Base-by-base conservation (phyloP, 2,888 invertebrate species). In the Drosophila kuntzei region DNA sequence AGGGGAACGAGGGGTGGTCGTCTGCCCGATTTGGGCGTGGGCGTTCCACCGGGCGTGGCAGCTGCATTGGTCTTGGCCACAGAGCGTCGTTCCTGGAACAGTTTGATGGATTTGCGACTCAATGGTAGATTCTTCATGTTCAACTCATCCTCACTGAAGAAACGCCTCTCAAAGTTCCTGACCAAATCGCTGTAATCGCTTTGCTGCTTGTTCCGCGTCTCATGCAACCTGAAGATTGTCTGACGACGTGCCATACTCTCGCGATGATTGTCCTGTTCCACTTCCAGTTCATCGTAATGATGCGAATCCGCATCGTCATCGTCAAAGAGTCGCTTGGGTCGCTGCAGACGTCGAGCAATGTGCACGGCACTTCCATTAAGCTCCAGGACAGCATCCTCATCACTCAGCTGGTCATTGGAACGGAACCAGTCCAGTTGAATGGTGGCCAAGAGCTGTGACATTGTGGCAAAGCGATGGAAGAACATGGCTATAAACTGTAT, bases 401-500 rank as follows among this genome's bases (percentile, higher is more conserved):
- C 90, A 47, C 87, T 89, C 18, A 89, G 71, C 76, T 90, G 60
- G 3, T 76, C 79, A 3, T 80, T 76, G 12, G 84, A 83, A 44
- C 90, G 89, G 66, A 92, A 92, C 89, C 92, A 94, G 73, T 93
- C 93, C 62, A 95, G 91, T 70, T 94, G 93, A 0, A 96, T 96
- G 14, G 95, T 94, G 3, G 96, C 95, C 83, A 96, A 92, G 74
- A 96, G 95, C 90, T 96, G 96, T 0, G 95, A 94, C 76, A 96
- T 93, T 2, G 96, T 96, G 46, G 94, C 95, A 85, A 96, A 95
- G 25, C 96, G 94, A 93, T 96, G 96, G 82, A 95, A 93, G 71
- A 96, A 91, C 96, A 96, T 96, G 14, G 95, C 96, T 44, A 94
- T 85, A 88, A 96, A 96, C 93, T 96, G 96, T 50, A 96, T 94